Evolutionary conservation across 1,140 invertebrate genomes (phyloP).

Genomic region (Ceratitis capitata): DNA sequence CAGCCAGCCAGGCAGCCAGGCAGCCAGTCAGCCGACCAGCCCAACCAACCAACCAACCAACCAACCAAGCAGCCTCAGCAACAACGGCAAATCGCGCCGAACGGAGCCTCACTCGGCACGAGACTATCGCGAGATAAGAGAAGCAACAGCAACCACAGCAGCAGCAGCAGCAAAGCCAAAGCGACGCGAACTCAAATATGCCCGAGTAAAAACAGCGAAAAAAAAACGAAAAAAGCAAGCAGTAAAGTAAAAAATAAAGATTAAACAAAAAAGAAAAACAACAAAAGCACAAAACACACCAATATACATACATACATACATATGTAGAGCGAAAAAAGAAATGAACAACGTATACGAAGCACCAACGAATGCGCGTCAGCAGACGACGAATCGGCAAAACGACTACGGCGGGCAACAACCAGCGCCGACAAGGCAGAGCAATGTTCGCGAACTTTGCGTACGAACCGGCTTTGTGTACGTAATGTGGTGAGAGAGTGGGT

Average conservation of each 20-base stretch:
- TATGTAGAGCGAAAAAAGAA: neutral
- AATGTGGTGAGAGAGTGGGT: neutral
- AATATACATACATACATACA: neutral
- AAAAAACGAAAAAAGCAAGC: too few relatives aligned
- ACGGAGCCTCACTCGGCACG: slow-evolving; percentile 16
- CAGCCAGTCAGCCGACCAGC: too few relatives aligned
- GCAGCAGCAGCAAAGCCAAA: too few relatives aligned
- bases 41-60: too few relatives aligned
- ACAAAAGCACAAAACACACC: too few relatives aligned
- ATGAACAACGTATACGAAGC: neutral
- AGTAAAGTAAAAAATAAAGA: too few relatives aligned
- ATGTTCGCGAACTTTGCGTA: neutral
- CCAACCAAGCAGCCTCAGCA: slow-evolving; percentile 38
- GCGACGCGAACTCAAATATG: too few relatives aligned
- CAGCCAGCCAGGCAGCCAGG: too few relatives aligned
- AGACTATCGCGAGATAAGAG: slow-evolving; percentile 31
- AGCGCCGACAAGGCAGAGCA: neutral
- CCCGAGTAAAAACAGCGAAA: too few relatives aligned
- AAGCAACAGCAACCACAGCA: neutral
- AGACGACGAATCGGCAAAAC: neutral
- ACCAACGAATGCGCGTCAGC: neutral
- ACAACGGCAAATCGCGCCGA: slow-evolving; percentile 24
- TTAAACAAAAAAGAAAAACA: too few relatives aligned
- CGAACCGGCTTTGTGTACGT: neutral
- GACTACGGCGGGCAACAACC: neutral